These are phyloP conservation scores for Solenopsis fugax DNA, from an alignment of 1,140 invertebrate species.

Conservation along the genomic window DNA sequence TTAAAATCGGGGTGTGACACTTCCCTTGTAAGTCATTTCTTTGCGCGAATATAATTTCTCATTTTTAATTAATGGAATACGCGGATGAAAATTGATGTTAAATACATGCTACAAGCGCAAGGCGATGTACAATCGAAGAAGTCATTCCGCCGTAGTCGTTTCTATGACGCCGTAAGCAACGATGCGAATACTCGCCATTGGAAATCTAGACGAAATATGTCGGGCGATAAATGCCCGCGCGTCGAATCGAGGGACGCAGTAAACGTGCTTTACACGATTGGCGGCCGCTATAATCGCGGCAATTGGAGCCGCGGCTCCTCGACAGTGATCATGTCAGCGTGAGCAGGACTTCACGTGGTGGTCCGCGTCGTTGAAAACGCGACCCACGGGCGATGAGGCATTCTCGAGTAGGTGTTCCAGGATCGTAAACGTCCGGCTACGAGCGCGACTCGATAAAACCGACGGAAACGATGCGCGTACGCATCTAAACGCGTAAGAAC, in stretches of 20 bases:
- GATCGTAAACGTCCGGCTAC: conserved; percentile 74
- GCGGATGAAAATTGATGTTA: neutral
- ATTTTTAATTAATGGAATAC: neutral
- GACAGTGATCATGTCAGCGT: conserved; percentile 33
- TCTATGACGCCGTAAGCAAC: neutral
- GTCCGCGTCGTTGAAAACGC: conserved; percentile 26
- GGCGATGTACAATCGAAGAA: neutral
- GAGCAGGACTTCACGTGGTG: conserved; percentile 38
- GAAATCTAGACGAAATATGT: conserved; percentile 22
- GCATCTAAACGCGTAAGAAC: conserved; percentile 66
- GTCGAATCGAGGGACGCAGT: neutral
- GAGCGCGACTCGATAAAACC: conserved; percentile 73
- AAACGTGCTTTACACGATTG: conserved; percentile 44
- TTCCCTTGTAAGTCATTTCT: no score
- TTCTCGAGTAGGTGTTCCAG: conserved; percentile 73
- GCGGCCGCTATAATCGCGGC: conserved; percentile 30
- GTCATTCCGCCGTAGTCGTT: neutral
- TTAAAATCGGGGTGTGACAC: no score
- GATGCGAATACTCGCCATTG: neutral
- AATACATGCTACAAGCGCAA: neutral
- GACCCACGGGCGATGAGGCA: conserved; percentile 53
- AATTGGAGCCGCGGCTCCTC: conserved; percentile 32
- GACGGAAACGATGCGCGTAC: conserved; percentile 58
- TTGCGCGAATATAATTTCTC: neutral
- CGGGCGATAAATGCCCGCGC: conserved; percentile 7